Evolutionary conservation across 2,888 invertebrate species (phyloP).

Genomic region (Cephus sareptanus): DNA sequence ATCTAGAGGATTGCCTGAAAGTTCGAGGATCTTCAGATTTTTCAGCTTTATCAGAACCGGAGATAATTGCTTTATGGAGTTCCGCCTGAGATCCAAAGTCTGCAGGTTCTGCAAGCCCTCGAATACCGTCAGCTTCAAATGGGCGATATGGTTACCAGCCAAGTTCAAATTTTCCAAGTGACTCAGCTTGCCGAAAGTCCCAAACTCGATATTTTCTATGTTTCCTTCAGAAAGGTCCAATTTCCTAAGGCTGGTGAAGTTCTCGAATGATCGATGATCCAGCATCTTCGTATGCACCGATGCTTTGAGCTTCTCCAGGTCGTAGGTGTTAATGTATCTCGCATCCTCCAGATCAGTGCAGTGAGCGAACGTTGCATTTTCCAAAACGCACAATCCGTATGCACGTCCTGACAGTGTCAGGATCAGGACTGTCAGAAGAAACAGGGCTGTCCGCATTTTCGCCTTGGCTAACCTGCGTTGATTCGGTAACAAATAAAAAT

Average conservation of each 20-base stretch:
- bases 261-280: conserved; percentile 62
- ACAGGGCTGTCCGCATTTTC: conserved; percentile 49
- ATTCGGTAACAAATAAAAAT: neutral
- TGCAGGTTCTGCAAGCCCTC: conserved; percentile 70
- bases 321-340: conserved; percentile 45
- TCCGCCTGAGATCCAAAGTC: conserved; percentile 73
- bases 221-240: conserved; percentile 75
- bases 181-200: conserved; percentile 70
- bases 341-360: conserved; percentile 54
- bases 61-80: conserved; percentile 72
- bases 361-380: conserved; percentile 41
- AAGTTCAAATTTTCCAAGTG: conserved; percentile 72
- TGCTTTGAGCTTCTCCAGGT: conserved; percentile 45
- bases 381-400: conserved; percentile 43
- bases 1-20: conserved; percentile 76
- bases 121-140: conserved; percentile 69
- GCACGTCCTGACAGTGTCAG: conserved; percentile 35
- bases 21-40: conserved; percentile 72
- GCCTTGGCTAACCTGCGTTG: conserved; percentile 36
- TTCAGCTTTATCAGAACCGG: conserved; percentile 70
- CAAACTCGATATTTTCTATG: conserved; percentile 69
- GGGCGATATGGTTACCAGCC: conserved; percentile 72
- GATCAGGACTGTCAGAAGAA: conserved; percentile 36
- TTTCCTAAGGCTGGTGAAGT: conserved; percentile 72
- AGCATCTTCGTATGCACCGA: conserved; percentile 33